Percentiles rank a stretch among this genome's conserved stretches.
Conservation (phyloP, 2,797 vertebrate species). For the Chloroceryle amazona region DNA sequence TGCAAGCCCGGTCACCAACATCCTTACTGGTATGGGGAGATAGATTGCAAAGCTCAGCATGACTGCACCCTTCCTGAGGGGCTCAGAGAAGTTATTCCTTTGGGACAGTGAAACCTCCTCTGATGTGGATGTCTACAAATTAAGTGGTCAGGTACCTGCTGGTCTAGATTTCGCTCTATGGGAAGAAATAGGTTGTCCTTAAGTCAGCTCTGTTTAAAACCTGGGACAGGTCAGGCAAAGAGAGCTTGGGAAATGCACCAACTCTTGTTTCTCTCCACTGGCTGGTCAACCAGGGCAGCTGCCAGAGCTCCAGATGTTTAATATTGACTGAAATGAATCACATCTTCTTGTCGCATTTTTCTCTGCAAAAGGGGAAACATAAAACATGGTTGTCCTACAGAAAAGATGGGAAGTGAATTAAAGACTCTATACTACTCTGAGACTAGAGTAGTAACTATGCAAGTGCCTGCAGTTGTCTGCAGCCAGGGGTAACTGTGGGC, state of each 20-base stretch:
- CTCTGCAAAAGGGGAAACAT: conserved; percentile 1
- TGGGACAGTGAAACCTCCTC: background rate
- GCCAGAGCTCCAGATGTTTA: background rate
- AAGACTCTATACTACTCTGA: background rate
- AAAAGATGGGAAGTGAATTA: background rate
- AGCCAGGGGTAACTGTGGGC: background rate
- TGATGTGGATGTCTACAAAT: background rate
- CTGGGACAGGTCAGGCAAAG: background rate
- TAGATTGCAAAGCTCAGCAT: background rate
- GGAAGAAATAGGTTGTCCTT: background rate
- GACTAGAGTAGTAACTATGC: background rate
- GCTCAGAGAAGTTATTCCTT: background rate
- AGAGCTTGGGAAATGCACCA: background rate
- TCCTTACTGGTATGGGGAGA: background rate
- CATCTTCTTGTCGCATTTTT: background rate
- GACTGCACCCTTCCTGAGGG: background rate
- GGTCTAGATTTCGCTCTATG: fast-evolving
- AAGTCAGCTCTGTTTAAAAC: background rate
- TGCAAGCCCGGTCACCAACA: fast-evolving
- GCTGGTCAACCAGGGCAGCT: background rate
- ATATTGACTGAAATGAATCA: background rate
- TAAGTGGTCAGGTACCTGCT: background rate
- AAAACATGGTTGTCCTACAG: background rate
- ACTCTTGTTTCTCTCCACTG: background rate
- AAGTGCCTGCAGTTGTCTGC: background rate